Evolutionary conservation across 1,140 invertebrate species (phyloP).

Genomic region (Euura saliciscinereae): DNA sequence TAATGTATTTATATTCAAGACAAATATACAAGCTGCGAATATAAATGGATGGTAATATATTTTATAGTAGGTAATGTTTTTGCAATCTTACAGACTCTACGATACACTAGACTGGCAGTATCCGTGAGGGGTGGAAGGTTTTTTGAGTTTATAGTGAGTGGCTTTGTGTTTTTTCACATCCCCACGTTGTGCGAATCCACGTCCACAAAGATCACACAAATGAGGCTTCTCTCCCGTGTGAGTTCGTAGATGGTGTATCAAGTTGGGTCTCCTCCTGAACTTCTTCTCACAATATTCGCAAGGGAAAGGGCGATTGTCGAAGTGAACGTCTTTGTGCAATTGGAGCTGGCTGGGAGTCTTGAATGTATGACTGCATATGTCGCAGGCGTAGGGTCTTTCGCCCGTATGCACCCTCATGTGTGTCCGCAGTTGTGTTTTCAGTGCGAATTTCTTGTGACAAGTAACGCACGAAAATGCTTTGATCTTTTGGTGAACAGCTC

Average conservation of each 20-base stretch:
- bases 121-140: background rate
- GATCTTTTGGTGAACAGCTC: background rate
- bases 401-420: background rate
- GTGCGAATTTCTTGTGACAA: background rate
- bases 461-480: background rate
- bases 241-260: slow-evolving; percentile 65
- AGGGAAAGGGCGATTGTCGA: slow-evolving; percentile 19
- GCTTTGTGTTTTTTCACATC: slow-evolving; percentile 25
- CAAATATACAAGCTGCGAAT: no score
- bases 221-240: slow-evolving; percentile 67
- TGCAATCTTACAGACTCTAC: background rate
- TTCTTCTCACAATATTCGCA: slow-evolving; percentile 54
- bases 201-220: slow-evolving; percentile 26
- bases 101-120: background rate
- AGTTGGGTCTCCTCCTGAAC: slow-evolving; percentile 63
- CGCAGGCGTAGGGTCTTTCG: slow-evolving; percentile 62
- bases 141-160: background rate
- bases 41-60: no score
- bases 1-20: no score
- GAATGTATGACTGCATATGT: slow-evolving; percentile 54
- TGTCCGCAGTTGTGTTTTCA: background rate
- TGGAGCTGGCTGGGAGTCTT: slow-evolving; percentile 43
- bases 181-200: slow-evolving; percentile 21
- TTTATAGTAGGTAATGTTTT: no score
- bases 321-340: slow-evolving; percentile 43